These are phyloP conservation scores for Tapirus indicus DNA, from an alignment of 2,797 vertebrate species.

Conservation along the genomic window DNA sequence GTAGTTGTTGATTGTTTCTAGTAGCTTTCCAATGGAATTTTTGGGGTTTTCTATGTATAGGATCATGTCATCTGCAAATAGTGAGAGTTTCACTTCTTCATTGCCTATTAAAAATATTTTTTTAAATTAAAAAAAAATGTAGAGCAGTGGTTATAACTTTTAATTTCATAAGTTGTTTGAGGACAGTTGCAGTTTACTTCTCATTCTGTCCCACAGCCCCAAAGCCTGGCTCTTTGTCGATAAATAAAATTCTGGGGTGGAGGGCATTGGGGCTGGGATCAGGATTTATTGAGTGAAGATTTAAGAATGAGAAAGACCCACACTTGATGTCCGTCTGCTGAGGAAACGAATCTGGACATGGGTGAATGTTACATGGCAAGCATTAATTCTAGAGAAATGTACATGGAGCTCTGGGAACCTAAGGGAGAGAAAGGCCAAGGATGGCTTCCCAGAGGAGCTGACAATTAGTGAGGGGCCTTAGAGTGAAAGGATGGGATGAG, in stretches of 20 bases:
- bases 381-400: neutral
- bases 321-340: neutral
- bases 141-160: neutral
- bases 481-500: neutral
- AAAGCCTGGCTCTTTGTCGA: neutral
- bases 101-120: no score
- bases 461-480: neutral
- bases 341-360: neutral
- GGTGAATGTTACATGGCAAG: neutral
- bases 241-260: constrained; percentile 41
- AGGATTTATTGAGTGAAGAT: constrained; percentile 17
- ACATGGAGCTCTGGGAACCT: neutral
- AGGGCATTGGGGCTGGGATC: neutral
- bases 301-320: neutral
- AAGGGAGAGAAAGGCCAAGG: neutral
- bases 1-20: no score
- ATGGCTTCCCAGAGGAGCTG: neutral
- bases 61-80: no score
- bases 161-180: constrained; percentile 25
- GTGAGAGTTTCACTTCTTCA: no score
- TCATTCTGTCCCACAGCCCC: neutral
- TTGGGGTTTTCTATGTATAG: no score
- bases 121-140: neutral
- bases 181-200: neutral
- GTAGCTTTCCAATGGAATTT: no score